A percentile compares a stretch with the other conserved stretches of the same genome.
phyloP scores from a whole-genome alignment of 2,888 invertebrate species.

The Lissonota sp. region DNA sequence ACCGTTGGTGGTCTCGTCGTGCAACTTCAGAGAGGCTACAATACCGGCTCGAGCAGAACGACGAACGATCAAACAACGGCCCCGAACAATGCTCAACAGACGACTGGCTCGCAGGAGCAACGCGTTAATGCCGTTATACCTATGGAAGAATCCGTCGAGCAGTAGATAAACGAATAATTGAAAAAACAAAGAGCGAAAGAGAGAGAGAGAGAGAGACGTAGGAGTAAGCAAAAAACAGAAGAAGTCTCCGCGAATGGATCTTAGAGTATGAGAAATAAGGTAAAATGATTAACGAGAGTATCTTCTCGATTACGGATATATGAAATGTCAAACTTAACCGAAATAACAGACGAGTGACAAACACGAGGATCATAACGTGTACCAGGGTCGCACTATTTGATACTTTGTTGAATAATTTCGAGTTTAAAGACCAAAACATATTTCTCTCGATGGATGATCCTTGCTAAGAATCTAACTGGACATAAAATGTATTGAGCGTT shows the following conservation, averaged over 20 bases:
- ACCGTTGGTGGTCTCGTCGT: slow-evolving; percentile 80
- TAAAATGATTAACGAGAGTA: slow-evolving; percentile 33
- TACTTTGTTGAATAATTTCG: no score
- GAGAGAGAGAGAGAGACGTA: slow-evolving; percentile 16
- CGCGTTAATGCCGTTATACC: slow-evolving; percentile 74
- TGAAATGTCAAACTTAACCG: slow-evolving; percentile 4
- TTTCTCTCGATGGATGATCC: no score
- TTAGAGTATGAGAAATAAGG: slow-evolving; percentile 35
- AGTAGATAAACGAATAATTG: slow-evolving; percentile 72
- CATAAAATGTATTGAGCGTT: no score
- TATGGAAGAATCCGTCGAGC: slow-evolving; percentile 83
- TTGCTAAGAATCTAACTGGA: no score
- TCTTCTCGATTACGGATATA: slow-evolving; percentile 50
- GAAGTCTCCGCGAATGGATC: slow-evolving; percentile 12
- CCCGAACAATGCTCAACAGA: slow-evolving; percentile 69
- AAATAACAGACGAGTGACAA: not conserved
- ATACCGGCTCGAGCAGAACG: slow-evolving; percentile 65
- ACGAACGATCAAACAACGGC: slow-evolving; percentile 57
- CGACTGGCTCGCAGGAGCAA: slow-evolving; percentile 66
- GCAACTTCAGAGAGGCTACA: slow-evolving; percentile 81
- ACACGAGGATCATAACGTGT: no score
- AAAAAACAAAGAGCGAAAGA: slow-evolving; percentile 14
- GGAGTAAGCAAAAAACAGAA: not conserved
- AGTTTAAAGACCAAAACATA: no score
- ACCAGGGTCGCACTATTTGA: no score